Evolutionary conservation across 1,140 invertebrate species (phyloP).

Genomic region (Aphidius ervi): DNA sequence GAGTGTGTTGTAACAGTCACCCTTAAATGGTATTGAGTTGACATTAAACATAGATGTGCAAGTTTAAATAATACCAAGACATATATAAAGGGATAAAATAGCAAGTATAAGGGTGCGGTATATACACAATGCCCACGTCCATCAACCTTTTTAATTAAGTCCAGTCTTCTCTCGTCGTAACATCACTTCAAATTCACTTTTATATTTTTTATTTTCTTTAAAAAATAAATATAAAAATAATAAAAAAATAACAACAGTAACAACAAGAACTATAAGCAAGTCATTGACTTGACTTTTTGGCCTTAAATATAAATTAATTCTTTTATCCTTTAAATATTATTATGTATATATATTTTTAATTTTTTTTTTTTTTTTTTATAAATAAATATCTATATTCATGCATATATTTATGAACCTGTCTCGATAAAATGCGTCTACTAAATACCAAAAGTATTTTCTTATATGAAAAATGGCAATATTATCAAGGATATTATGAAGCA

Average conservation of each 20-base stretch:
- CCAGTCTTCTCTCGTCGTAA: conserved; percentile 12
- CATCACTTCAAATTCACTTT: conserved; percentile 20
- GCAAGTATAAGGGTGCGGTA: conserved; percentile 18
- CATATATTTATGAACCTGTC: conserved; percentile 9
- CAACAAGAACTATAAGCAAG: no score
- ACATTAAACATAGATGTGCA: background rate
- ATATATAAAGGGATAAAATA: conserved; percentile 23
- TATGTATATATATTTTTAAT: background rate
- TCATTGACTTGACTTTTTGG: no score
- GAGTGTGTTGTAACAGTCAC: background rate
- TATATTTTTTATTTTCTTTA: background rate
- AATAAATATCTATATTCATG: background rate
- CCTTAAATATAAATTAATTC: no score
- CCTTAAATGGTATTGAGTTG: conserved; percentile 5
- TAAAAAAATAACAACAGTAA: background rate
- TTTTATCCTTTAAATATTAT: background rate
- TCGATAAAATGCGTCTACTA: conserved; percentile 4
- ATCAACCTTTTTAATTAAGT: conserved; percentile 40
- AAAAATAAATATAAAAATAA: background rate
- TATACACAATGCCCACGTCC: conserved; percentile 34
- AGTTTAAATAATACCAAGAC: conserved; percentile 15
- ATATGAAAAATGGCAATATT: conserved; percentile 6
- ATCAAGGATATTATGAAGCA: conserved; percentile 8
- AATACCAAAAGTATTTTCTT: conserved; percentile 11
- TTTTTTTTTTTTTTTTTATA: background rate